These are phyloP conservation scores for Pedetes capensis DNA, from an alignment of 2,113 vertebrate species.

Conservation along the genomic window DNA sequence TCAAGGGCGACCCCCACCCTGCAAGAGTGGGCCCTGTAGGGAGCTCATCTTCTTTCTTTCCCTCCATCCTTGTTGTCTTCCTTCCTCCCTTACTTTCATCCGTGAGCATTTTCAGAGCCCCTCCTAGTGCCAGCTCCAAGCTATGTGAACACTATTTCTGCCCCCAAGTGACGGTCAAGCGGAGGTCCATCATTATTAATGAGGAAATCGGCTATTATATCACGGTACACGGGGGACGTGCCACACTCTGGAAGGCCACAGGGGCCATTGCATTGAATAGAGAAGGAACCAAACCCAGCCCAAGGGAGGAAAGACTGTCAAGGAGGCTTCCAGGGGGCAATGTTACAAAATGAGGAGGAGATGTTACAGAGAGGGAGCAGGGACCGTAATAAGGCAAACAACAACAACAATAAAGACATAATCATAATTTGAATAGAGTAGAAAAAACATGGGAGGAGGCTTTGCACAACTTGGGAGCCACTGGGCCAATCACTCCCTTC, in stretches of 20 bases:
- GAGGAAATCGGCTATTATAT: neutral
- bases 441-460: neutral
- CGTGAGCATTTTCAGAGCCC: neutral
- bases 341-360: neutral
- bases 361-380: neutral
- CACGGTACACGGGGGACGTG: neutral
- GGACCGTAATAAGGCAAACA: neutral
- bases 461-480: neutral
- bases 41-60: neutral
- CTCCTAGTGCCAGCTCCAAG: neutral
- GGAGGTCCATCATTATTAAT: no score
- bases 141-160: neutral
- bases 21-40: neutral
- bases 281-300: neutral
- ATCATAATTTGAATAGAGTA: neutral
- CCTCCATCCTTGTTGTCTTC: no score
- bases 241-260: neutral
- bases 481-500: neutral
- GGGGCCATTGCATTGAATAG: fast-evolving
- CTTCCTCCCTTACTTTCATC: neutral
- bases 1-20: neutral
- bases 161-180: neutral
- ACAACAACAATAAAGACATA: no score
- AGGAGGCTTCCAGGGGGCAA: neutral
- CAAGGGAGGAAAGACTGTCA: neutral